Evolutionary conservation across 2,113 vertebrate species (phyloP), one percentile per base, ranked within the genome.

Genomic region (Corydoras maculifer): DNA sequence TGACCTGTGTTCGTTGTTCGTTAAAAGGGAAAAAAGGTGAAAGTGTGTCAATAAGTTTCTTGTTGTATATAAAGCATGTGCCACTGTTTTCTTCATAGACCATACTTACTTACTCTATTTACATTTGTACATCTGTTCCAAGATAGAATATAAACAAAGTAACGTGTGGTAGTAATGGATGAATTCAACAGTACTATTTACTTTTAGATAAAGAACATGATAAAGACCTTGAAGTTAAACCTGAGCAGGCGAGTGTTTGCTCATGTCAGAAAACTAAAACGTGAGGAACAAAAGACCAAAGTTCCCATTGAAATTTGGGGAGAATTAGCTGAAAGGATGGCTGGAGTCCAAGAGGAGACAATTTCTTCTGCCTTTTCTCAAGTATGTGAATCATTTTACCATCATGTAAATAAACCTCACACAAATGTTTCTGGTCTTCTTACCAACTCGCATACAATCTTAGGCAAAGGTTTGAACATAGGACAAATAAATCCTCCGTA

Each of bases 271-370:
- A 75, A 6, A 11, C 74, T 63, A 58, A 77, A 3, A 9, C 30
- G 2, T 43, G 74, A 85, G 58, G 76, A 86, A 61, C 55, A 13
- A 63, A 69, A 35, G 0, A 6, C 0, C 48, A 73, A 65, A 30
- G 81, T 76, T 69, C 85, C 88, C 13, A 84, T 87, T 3, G 78
- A 90, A 0, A 2, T 78, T 50, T 91, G 89, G 89, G 73, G 66
- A 9, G 62, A 74, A 13, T 25, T 87, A 74, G 82, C 88, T 0
- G 76, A 78, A 50, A 53, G 61, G 32, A 18, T 88, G 65, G 60
- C 83, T 9, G 85, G 86, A 29, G 58, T 8, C 5, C 76, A 76
- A 2, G 84, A 86, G 12, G 77, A 73, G 5, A 10, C 77, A 0
- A 78, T 90, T 31, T 78, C 80, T 5, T 10, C 60, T 8, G 85